Conservation (phyloP, 2,113 vertebrate species). For the Tringa solitaria region DNA sequence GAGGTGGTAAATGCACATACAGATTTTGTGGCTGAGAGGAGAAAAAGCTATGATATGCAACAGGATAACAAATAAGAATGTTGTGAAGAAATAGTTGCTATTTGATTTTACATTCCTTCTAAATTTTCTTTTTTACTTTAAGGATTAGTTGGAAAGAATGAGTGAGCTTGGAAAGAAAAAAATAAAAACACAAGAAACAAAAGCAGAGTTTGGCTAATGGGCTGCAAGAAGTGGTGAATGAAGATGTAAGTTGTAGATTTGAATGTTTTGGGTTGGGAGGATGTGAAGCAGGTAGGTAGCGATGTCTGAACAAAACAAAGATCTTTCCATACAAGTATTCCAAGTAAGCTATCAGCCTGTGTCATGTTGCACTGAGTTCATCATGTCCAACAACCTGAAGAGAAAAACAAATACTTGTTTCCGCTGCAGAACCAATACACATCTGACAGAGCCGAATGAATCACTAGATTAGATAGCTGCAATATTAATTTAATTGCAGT, state of each 20-base stretch:
- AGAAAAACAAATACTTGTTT: background rate
- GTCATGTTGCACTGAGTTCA: background rate
- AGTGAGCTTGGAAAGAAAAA: rapidly evolving
- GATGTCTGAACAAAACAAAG: background rate
- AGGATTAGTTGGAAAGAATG: background rate
- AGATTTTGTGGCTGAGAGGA: background rate
- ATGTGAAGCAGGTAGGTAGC: background rate
- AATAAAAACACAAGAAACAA: background rate
- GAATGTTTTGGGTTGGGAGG: background rate
- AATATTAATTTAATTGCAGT: background rate
- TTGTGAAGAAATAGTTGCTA: background rate
- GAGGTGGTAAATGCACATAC: background rate
- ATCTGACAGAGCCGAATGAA: background rate
- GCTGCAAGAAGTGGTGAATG: background rate
- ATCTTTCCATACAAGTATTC: background rate
- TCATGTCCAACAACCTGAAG: background rate
- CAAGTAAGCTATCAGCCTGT: background rate
- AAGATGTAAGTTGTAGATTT: background rate
- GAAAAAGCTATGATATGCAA: background rate
- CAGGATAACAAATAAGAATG: background rate
- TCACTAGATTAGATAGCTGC: background rate
- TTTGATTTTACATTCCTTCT: background rate
- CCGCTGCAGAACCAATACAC: background rate
- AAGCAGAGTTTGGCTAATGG: background rate
- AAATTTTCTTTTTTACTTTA: background rate